Conservation (phyloP, 2,888 invertebrate genomes). For the Drosophila mayaguana region DNA sequence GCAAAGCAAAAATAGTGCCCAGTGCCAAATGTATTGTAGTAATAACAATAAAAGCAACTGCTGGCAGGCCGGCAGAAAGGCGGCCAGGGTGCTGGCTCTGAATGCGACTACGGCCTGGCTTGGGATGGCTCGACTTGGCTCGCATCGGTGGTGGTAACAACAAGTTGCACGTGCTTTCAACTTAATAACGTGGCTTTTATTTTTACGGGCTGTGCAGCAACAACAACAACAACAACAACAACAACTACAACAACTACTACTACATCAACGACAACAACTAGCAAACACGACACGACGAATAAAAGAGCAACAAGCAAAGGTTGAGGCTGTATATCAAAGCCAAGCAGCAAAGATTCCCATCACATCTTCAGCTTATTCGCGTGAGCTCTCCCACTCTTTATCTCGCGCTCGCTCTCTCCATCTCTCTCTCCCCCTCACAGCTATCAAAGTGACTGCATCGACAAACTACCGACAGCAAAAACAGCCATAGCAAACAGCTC, state of each 20-base stretch:
- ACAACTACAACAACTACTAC: not conserved
- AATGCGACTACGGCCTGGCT: constrained; percentile 8
- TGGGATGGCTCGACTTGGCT: constrained; percentile 23
- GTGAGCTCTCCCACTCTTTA: constrained; percentile 1
- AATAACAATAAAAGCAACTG: constrained; percentile 80
- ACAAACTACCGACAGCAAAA: constrained; percentile 59
- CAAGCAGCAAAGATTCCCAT: constrained; percentile 47
- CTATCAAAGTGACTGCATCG: constrained; percentile 69
- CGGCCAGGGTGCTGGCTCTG: not conserved
- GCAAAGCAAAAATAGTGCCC: constrained; percentile 72
- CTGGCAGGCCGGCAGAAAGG: constrained; percentile 44
- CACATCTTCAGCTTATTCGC: constrained; percentile 28
- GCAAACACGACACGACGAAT: constrained; percentile 21
- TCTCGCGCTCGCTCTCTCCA: constrained; percentile 1
- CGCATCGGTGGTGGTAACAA: constrained; percentile 60
- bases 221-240: constrained; percentile 27
- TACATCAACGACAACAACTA: constrained; percentile 7
- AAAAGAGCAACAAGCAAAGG: constrained; percentile 55
- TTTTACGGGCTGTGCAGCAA: constrained; percentile 61
- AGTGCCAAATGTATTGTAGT: constrained; percentile 80
- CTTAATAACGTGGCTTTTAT: constrained; percentile 81
- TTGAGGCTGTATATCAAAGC: constrained; percentile 59
- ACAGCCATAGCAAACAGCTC: constrained; percentile 33
- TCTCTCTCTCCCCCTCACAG: not conserved
- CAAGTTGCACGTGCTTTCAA: constrained; percentile 81